Evolutionary conservation across 2,888 invertebrate genomes (phyloP).

Genomic region (Coronaproctus castanopsis): DNA sequence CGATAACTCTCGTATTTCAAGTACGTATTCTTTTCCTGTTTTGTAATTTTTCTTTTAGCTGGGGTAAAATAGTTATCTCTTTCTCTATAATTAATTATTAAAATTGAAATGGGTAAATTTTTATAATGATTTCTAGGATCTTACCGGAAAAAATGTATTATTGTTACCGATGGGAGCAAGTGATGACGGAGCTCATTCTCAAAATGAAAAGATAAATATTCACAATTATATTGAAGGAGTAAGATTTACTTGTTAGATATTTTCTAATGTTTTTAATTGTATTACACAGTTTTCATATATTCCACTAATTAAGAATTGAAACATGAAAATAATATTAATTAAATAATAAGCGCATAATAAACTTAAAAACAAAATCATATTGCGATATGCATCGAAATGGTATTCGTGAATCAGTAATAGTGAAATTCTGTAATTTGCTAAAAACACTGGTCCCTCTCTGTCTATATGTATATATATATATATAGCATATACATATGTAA

Average conservation of each 20-base stretch:
- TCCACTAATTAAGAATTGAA: too few species aligned
- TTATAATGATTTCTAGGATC: too few species aligned
- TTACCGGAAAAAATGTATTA: conserved; percentile 80
- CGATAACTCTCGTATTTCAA: conserved; percentile 74
- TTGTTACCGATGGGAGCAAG: conserved; percentile 83
- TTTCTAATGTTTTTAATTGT: conserved; percentile 8
- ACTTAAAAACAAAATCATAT: too few species aligned
- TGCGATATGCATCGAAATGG: too few species aligned
- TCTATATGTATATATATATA: too few species aligned
- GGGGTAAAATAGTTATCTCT: neutral
- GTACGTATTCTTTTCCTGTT: conserved; percentile 20
- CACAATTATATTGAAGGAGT: conserved; percentile 88
- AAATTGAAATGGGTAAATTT: neutral
- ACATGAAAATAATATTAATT: too few species aligned
- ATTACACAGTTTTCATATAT: conserved; percentile 5
- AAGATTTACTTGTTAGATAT: conserved; percentile 28
- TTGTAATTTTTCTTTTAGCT: neutral
- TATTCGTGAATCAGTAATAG: too few species aligned
- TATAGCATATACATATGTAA: too few species aligned
- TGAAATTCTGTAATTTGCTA: too few species aligned
- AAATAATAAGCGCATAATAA: too few species aligned
- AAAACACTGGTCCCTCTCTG: too few species aligned
- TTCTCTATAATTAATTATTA: neutral
- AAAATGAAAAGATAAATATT: conserved; percentile 90
- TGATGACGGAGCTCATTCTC: conserved; percentile 96